A percentile compares a stretch with the other conserved stretches of the same genome.
phyloP scores from a whole-genome alignment of 2,888 invertebrate genomes.

The Phasia obesa region DNA sequence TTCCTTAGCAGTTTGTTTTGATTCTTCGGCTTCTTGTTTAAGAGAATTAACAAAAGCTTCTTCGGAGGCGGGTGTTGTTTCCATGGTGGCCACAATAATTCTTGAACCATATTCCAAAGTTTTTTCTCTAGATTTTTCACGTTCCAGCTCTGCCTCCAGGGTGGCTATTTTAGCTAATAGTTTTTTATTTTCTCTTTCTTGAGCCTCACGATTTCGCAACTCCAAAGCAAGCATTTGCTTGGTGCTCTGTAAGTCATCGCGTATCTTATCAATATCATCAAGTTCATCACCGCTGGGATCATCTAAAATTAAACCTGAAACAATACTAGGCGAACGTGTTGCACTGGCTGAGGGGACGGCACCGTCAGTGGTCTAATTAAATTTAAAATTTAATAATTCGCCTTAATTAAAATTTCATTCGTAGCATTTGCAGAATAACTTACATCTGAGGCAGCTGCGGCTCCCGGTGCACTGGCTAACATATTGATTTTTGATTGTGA shows the following conservation, averaged over 20 bases:
- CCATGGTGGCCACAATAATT: conserved; percentile 79
- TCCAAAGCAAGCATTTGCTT: conserved; percentile 95
- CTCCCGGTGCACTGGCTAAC: conserved; percentile 70
- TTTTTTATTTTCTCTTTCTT: conserved; percentile 93
- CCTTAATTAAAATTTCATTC: background rate
- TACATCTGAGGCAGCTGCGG: conserved; percentile 42
- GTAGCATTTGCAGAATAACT: conserved; percentile 7
- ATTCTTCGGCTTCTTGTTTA: conserved; percentile 89
- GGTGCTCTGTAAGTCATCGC: conserved; percentile 95
- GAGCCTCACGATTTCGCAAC: conserved; percentile 91
- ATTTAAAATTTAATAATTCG: background rate
- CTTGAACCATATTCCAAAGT: conserved; percentile 79
- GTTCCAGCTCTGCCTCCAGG: conserved; percentile 91
- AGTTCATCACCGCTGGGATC: conserved; percentile 90
- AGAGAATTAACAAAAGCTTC: conserved; percentile 87
- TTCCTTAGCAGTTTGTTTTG: conserved; percentile 90
- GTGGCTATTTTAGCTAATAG: conserved; percentile 90
- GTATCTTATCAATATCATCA: conserved; percentile 94
- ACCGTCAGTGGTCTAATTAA: conserved; percentile 68
- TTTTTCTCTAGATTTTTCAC: conserved; percentile 84
- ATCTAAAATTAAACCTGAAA: conserved; percentile 83
- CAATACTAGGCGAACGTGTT: conserved; percentile 74
- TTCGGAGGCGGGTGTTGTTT: conserved; percentile 83
- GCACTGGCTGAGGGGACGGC: conserved; percentile 44
- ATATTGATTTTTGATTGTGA: conserved; percentile 87